Conservation (phyloP, 35 echinoderm and acorn worm species). For the Heliocidaris erythrogramma region DNA sequence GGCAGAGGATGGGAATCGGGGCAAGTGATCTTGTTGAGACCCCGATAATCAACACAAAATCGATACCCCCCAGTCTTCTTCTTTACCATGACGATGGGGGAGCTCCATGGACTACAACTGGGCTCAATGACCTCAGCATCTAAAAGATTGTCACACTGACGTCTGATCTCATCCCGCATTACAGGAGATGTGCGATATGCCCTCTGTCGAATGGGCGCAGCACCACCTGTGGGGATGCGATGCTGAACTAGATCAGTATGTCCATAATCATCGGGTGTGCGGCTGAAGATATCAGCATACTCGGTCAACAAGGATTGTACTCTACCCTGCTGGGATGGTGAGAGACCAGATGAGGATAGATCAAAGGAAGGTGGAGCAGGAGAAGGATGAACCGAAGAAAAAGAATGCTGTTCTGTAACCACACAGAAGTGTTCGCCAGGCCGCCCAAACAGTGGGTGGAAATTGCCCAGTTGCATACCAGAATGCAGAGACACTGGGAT, state of each 20-base stretch:
- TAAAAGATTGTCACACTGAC: slow-evolving; percentile 19
- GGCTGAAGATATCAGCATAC: slow-evolving; percentile 49
- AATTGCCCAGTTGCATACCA: not conserved
- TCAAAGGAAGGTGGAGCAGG: not conserved
- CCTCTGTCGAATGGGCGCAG: slow-evolving; percentile 27
- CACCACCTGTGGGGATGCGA: slow-evolving; percentile 38
- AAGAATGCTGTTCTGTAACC: no score
- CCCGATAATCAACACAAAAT: slow-evolving; percentile 65
- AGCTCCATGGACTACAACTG: slow-evolving; percentile 61
- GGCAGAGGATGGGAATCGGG: slow-evolving; percentile 66
- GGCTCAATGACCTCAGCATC: slow-evolving; percentile 51
- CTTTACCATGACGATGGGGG: slow-evolving; percentile 66
- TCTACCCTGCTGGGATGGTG: not conserved
- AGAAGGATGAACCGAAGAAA: no score
- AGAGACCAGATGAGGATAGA: not conserved
- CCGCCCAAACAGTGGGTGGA: not conserved
- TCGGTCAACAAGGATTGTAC: not conserved
- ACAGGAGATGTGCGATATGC: slow-evolving; percentile 23
- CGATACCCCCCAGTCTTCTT: slow-evolving; percentile 52
- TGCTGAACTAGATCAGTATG: slow-evolving; percentile 36
- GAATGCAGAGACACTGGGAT: not conserved
- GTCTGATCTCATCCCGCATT: not conserved
- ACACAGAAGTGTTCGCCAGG: not conserved
- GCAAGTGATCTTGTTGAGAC: slow-evolving; percentile 51
- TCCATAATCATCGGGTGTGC: slow-evolving; percentile 38